Evolutionary conservation across 2,888 invertebrate species (phyloP), one percentile per base, ranked within the genome.

Genomic region (Eucriotettix oculatus): DNA sequence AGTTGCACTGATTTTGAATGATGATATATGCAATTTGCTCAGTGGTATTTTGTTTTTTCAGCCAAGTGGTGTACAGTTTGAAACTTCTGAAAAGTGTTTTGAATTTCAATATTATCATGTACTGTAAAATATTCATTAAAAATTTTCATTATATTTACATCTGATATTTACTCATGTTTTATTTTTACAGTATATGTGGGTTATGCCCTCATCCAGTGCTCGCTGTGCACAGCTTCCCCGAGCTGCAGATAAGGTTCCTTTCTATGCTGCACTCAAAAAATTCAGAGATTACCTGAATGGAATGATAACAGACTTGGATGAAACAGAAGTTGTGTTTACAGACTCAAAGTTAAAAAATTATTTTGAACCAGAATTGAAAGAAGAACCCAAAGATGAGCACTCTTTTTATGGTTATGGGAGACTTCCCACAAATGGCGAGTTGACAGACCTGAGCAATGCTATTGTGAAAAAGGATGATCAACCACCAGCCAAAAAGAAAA

Each of bases 141-240:
- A 29, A 29, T 29, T 29, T 29, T 29, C 3, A 29, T 5, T 29
- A 5, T 29, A 29, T 29, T 29, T 29, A 29, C 29, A 29, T 29
- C 29, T 29, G 29, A 29, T 29, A 7, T 29, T 29, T 29, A 29
- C 2, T 29, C 52, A 10, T 42, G 56, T 56, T 42, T 64, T 67
- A 65, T 63, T 67, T 58, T 78, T 78, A 14, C 79, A 96, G 95
- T 88, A 91, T 74, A 91, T 96, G 81, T 98, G 93, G 91, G 97
- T 98, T 72, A 96, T 97, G 96, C 97, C 97, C 65, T 97, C 96
- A 59, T 96, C 96, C 58, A 95, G 94, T 71, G 96, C 97, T 57
- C 83, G 97, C 58, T 97, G 95, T 78, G 94, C 97, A 52, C 96
- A 97, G 75, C 78, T 97, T 67, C 97, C 97, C n/a, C 83, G 96